Evolutionary conservation across 35 echinoderm and acorn worm species (phyloP), one percentile per base, ranked within the genome.

Genomic region (Acanthaster planci): DNA sequence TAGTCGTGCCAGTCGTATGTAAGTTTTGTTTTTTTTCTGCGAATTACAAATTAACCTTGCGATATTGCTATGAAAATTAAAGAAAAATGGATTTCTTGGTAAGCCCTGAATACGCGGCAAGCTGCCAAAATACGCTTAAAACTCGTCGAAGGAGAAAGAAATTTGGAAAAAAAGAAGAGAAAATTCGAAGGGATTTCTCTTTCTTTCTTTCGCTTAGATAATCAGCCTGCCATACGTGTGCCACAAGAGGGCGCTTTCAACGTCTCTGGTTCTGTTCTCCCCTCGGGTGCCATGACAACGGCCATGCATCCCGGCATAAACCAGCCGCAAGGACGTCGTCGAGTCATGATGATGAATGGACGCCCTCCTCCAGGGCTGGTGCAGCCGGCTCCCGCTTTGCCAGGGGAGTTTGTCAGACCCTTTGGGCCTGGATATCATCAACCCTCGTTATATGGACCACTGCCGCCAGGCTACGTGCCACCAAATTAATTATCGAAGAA

Each of bases 381-480:
- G 23, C 64, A 72, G 64, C 23, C 19, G 34, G 17, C 56, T 59
- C 34, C 14, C 21, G 26, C 64, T 22, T 8, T 5, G 14, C 1
- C 64, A 10, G 64, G 64, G 26, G 26, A 72, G 29, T 72, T 72
- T 72, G 34, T 21, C 19, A 72, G 34, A 26, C 64, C 64, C 9
- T 26, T 72, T 72, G 64, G 64, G 64, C 64, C 64, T 2, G 64
- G 64, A 35, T 72, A 72, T 34, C 64, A 34, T 26, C 64, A 26
- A 10, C 64, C 64, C 3, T 10, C 26, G 34, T 19, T 26, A 29
- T 72, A 72, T 26, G 64, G 19, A 26, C 64, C 64, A 31, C 14
- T 72, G 7, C 64, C 64, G 23, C 64, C 64, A 19, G 64, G 64
- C 23, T 72, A 72, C 64, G 64, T 72, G 64, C 29, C 64, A 72